Evolutionary conservation across 2,888 invertebrate species (phyloP).

Genomic region (Nymphalis c-album): DNA sequence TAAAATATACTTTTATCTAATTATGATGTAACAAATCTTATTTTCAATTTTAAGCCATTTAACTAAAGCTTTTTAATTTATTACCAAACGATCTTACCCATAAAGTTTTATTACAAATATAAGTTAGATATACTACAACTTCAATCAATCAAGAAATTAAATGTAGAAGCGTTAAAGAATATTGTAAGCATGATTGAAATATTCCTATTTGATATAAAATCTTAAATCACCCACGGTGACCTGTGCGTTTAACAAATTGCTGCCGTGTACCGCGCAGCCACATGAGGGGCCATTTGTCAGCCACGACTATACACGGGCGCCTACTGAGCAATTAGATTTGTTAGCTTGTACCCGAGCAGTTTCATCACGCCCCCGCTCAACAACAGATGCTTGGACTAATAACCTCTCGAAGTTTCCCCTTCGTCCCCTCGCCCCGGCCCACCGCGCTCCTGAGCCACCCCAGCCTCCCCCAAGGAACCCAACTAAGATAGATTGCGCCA

Average conservation of each 20-base stretch:
- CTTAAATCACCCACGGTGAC: conserved; percentile 62
- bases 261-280: conserved; percentile 56
- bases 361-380: conserved; percentile 81
- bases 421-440: conserved; percentile 64
- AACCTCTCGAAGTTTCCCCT: conserved; percentile 82
- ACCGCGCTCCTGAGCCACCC: conserved; percentile 60
- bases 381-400: conserved; percentile 83
- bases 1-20: no score
- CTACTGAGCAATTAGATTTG: conserved; percentile 82
- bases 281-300: conserved; percentile 76
- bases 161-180: background rate
- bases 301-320: conserved; percentile 69
- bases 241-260: conserved; percentile 72
- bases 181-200: background rate
- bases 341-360: conserved; percentile 80
- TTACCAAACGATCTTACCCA: no score
- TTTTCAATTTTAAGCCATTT: no score
- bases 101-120: no score
- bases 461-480: conserved; percentile 80
- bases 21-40: no score
- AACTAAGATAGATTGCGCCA: conserved; percentile 94
- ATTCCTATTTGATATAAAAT: conserved; percentile 45
- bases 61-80: no score
- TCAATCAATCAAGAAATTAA: background rate
- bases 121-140: no score